Evolutionary conservation across 2,113 vertebrate genomes (phyloP).

Genomic region (Trachemys scripta): DNA sequence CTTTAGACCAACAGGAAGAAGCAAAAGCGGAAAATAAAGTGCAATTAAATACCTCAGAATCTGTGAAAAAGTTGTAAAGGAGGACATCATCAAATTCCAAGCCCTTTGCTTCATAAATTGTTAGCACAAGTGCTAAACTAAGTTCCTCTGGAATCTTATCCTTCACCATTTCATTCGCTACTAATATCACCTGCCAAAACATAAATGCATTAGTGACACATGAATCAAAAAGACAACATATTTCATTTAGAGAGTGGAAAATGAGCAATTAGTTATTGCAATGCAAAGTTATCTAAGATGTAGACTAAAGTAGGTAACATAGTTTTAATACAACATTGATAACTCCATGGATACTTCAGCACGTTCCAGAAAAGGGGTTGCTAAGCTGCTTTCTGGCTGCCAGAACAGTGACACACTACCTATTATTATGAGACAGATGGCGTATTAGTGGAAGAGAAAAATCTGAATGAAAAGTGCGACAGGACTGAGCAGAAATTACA

Average conservation of each 20-base stretch:
- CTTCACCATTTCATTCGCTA: conserved; percentile 85
- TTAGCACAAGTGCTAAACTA: conserved; percentile 84
- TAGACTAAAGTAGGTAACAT: background rate
- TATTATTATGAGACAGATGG: background rate
- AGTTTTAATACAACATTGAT: too few relatives aligned
- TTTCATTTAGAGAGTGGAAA: background rate
- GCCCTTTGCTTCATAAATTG: conserved; percentile 88
- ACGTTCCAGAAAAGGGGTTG: background rate
- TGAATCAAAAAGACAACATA: background rate
- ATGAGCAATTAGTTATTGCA: fast-evolving
- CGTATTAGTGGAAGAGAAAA: background rate
- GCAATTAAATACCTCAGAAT: conserved; percentile 82
- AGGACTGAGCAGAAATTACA: background rate
- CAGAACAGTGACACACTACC: background rate
- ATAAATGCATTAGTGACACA: background rate
- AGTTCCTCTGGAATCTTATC: conserved; percentile 86
- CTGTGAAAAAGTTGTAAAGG: conserved; percentile 88
- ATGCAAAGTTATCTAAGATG: background rate
- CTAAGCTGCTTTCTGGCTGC: background rate
- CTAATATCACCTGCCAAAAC: conserved; percentile 82
- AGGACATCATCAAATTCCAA: conserved; percentile 89
- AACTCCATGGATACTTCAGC: background rate
- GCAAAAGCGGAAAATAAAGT: fast-evolving
- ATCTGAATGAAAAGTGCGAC: background rate
- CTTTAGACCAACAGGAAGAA: background rate